Conservation (phyloP, 2,113 vertebrate genomes). For the Euleptes europaea region DNA sequence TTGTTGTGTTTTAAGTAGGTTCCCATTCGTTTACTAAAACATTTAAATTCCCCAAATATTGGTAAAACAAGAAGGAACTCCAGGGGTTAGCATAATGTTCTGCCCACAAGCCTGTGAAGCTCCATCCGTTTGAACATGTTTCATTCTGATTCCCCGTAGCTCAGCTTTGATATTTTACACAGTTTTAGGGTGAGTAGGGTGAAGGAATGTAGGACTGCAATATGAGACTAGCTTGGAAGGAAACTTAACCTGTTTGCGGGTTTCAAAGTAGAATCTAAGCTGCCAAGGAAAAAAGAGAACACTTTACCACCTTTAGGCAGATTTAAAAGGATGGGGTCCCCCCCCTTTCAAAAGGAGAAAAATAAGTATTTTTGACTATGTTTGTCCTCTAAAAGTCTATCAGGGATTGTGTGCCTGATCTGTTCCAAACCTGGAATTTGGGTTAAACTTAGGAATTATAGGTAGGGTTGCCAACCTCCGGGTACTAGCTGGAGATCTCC, state of each 20-base stretch:
- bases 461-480: too few species aligned
- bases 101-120: slow-evolving; percentile 19
- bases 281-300: slow-evolving; percentile 2
- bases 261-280: slow-evolving; percentile 10
- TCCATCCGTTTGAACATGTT: slow-evolving; percentile 26
- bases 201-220: slow-evolving; percentile 7
- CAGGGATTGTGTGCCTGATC: not conserved
- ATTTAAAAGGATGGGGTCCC: slow-evolving; percentile 9
- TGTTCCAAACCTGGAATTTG: not conserved
- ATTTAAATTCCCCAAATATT: not conserved
- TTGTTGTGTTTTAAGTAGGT: not conserved
- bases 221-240: not conserved
- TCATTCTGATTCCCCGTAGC: slow-evolving; percentile 20
- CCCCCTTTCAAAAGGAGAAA: slow-evolving; percentile 22
- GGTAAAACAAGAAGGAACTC: slow-evolving; percentile 41
- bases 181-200: slow-evolving; percentile 12
- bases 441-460: too few species aligned
- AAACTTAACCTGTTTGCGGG: not conserved
- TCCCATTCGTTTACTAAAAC: not conserved
- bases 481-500: too few species aligned
- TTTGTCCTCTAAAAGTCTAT: not conserved
- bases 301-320: not conserved
- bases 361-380: not conserved
- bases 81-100: slow-evolving; percentile 8
- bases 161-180: slow-evolving; percentile 41